These are phyloP conservation scores for Rutpela maculata DNA, from an alignment of 2,888 invertebrate species.

Conservation along the genomic window DNA sequence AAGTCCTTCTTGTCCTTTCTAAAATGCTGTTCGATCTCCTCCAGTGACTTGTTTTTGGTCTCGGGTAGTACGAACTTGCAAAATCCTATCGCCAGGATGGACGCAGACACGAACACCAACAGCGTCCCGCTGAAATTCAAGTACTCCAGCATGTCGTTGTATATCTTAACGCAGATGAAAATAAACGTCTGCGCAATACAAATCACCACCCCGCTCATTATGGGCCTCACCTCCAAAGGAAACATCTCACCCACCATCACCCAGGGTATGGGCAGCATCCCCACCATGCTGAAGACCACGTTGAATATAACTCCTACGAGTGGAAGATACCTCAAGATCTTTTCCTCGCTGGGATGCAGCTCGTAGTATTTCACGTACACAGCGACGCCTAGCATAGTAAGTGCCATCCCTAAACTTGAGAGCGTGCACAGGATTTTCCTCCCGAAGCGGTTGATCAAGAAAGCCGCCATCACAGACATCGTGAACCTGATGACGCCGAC, in stretches of 20 bases:
- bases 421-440: slow-evolving; percentile 79
- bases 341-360: slow-evolving; percentile 62
- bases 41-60: slow-evolving; percentile 81
- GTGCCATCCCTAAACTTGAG: slow-evolving; percentile 81
- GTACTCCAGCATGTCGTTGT: slow-evolving; percentile 78
- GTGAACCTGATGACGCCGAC: slow-evolving; percentile 81
- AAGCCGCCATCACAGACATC: slow-evolving; percentile 82
- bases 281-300: slow-evolving; percentile 85
- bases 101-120: slow-evolving; percentile 79
- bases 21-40: slow-evolving; percentile 81
- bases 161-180: slow-evolving; percentile 83
- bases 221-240: slow-evolving; percentile 81
- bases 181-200: slow-evolving; percentile 83
- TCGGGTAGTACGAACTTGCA: slow-evolving; percentile 80
- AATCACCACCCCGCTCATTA: slow-evolving; percentile 83
- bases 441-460: slow-evolving; percentile 80
- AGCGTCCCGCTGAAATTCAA: slow-evolving; percentile 80
- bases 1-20: slow-evolving; percentile 69
- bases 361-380: slow-evolving; percentile 71
- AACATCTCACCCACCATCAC: slow-evolving; percentile 85
- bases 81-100: slow-evolving; percentile 79
- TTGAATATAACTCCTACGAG: slow-evolving; percentile 81
- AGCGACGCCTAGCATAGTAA: slow-evolving; percentile 76
- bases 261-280: slow-evolving; percentile 85
- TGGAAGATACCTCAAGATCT: slow-evolving; percentile 71